Conservation (phyloP, 2,797 vertebrate genomes). For the Halcyon badia region DNA sequence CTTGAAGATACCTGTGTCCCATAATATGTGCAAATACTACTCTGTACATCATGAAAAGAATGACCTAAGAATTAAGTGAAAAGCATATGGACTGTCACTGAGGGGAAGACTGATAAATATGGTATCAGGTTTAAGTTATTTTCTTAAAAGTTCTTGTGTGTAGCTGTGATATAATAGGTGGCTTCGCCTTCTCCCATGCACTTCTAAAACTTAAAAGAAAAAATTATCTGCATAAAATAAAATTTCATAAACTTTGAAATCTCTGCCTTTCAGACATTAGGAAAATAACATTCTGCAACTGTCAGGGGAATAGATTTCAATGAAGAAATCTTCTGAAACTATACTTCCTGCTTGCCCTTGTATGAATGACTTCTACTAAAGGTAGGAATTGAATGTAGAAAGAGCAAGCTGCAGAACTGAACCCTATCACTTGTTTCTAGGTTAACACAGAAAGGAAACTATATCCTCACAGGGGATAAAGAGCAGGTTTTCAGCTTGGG, state of each 20-base stretch:
- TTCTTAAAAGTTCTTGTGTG: not conserved
- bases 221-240: not conserved
- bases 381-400: not conserved
- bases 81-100: not conserved
- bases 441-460: not conserved
- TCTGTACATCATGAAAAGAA: not conserved
- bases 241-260: not conserved
- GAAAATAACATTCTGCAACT: not conserved
- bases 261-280: not conserved
- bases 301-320: not conserved
- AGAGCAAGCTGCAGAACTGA: not conserved
- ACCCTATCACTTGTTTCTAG: not conserved
- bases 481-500: not conserved
- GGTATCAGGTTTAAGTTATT: slow-evolving; percentile 7
- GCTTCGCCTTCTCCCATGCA: not conserved
- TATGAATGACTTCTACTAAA: not conserved
- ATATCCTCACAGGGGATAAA: not conserved
- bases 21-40: not conserved
- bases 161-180: not conserved
- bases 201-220: not conserved
- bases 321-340: not conserved
- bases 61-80: not conserved
- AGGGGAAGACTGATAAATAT: not conserved
- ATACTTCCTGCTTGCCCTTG: not conserved
- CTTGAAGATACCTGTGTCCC: not conserved